Evolutionary conservation across 2,888 invertebrate genomes (phyloP), one percentile per base, ranked within the genome.

Genomic region (Ennomos erosarius): DNA sequence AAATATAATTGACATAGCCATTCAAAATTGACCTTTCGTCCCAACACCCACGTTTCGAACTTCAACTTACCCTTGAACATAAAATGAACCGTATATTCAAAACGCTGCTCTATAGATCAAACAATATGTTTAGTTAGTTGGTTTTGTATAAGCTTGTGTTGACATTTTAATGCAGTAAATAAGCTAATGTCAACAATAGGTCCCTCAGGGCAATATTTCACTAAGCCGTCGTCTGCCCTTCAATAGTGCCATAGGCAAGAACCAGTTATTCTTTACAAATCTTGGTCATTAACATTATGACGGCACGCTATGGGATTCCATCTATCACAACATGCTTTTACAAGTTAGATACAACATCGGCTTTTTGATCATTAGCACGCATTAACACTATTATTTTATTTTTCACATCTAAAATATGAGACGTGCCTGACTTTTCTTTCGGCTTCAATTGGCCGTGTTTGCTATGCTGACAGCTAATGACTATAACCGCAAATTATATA

Each of bases 101-200:
- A 4, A 26, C 26, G 26, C 0, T 9, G 1, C 1, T 5, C 11
- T 59, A 72, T 45, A 55, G 62, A 38, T 52, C 54, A 50, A 61
- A 34, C 10, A 33, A 3, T 33, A 47, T n/a, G 38, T 34, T n/a
- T 3, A 16, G 16, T 55, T 44, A 33, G 62, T 65, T 51, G 59
- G 60, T 49, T 57, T 50, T 60, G 58, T 51, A 52, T 46, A 52
- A 44, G 59, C 53, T 35, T 53, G 49, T 65, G 67, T 71, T 77
- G 75, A 68, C 73, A 77, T 77, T 78, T 67, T 67, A 54, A 36
- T 55, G 58, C 59, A 60, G 71, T 73, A 70, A 77, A 74, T 71
- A 71, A 63, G 44, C 71, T 40, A 71, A 73, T 76, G 77, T 75
- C 67, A 69, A 65, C 69, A 63, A 60, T 49, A 55, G 46, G 58